phyloP scores from a whole-genome alignment of 2,113 vertebrate species.

The Pedetes capensis region DNA sequence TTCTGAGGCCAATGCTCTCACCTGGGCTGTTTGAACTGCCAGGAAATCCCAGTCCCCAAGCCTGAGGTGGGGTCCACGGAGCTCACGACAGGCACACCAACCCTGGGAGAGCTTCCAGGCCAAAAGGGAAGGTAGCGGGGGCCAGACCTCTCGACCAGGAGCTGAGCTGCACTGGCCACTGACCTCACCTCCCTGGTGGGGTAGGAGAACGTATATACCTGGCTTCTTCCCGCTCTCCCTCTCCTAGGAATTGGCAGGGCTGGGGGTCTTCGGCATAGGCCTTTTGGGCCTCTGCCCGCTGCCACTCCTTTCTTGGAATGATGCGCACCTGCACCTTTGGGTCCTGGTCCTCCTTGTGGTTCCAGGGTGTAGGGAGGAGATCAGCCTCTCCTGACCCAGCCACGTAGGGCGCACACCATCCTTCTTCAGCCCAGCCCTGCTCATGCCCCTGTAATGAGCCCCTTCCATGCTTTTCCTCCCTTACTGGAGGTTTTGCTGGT shows the following conservation, averaged over 20 bases:
- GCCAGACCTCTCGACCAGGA: not conserved
- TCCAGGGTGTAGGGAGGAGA: not conserved
- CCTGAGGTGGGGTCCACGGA: not conserved
- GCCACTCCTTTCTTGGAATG: not conserved
- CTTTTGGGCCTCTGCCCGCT: not conserved
- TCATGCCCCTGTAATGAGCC: not conserved
- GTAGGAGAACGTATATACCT: not conserved
- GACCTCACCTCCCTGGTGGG: not conserved
- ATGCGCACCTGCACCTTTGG: not conserved
- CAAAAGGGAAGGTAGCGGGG: not conserved
- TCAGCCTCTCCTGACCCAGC: not conserved
- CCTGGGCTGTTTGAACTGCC: not conserved
- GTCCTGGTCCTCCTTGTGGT: not conserved
- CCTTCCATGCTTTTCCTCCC: not conserved
- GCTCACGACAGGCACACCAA: not conserved
- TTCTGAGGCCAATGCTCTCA: not conserved
- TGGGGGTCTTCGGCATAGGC: not conserved
- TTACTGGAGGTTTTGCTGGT: slow-evolving; percentile 1
- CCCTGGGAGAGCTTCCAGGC: not conserved
- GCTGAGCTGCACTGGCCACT: not conserved
- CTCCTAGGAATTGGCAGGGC: not conserved
- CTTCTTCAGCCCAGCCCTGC: not conserved
- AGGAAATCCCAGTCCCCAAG: not conserved
- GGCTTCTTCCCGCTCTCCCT: not conserved
- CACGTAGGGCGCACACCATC: not conserved